Percentiles rank a stretch among this genome's conserved stretches.
Conservation (phyloP, 2,888 invertebrate species). For the Petrophora chlorosata region DNA sequence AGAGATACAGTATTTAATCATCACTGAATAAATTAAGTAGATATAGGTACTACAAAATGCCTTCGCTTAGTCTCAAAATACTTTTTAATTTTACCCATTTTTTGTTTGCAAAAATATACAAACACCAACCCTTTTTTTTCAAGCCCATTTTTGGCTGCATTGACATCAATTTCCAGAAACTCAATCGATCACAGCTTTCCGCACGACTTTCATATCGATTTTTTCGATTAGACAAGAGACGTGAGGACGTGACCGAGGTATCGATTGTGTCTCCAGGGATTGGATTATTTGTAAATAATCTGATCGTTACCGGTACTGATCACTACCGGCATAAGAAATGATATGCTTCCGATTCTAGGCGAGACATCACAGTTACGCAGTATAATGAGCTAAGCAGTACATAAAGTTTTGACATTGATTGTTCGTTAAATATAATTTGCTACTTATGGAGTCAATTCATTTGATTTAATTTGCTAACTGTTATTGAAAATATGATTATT, state of each 20-base stretch:
- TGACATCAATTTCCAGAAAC: constrained; percentile 20
- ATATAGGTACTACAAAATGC: no score
- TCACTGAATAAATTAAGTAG: no score
- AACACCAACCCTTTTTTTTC: no score
- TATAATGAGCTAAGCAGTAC: constrained; percentile 5
- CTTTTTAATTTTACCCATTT: no score
- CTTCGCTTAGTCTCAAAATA: no score
- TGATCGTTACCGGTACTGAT: constrained; percentile 63
- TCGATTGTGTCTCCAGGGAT: constrained; percentile 53
- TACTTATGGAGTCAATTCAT: no score
- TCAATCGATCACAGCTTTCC: constrained; percentile 60
- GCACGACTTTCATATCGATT: constrained; percentile 67
- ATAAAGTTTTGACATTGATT: not conserved
- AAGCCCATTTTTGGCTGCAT: no score
- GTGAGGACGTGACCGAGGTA: constrained; percentile 69
- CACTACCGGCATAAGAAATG: constrained; percentile 11
- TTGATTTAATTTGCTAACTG: no score
- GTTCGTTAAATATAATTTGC: no score
- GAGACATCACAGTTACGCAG: not conserved
- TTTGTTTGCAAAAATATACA: no score
- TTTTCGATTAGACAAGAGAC: constrained; percentile 63
- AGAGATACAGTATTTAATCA: no score
- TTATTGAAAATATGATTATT: no score
- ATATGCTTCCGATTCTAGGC: constrained; percentile 19
- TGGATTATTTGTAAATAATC: constrained; percentile 74